Evolutionary conservation across 2,797 vertebrate genomes (phyloP), one percentile per base, ranked within the genome.

Genomic region (Siniperca scherzeri): DNA sequence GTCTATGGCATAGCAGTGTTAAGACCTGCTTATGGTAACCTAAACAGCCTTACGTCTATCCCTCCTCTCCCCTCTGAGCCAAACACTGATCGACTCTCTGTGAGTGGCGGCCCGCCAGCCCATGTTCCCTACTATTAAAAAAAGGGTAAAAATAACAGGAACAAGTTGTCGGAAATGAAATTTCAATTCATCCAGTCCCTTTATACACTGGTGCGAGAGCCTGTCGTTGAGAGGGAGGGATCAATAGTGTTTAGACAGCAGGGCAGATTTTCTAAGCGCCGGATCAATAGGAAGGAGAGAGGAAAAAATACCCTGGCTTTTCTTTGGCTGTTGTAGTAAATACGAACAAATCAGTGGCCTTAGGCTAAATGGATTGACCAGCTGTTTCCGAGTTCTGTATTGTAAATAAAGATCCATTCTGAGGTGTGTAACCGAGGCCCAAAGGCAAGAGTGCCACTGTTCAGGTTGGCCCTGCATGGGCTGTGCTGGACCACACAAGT

Each of bases 221-320:
- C 96, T 94, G 93, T 95, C 92, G 93, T 95, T 93, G 94, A 97
- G 96, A 96, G 94, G 95, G 93, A 93, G 91, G 94, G 95, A 98
- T 98, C 97, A 97, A 97, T 97, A 97, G 96, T 97, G 96, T 97
- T 98, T 97, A 98, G 97, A 97, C 96, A 97, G 97, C 96, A 93
- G 95, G 96, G 96, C 95, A 97, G 96, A 97, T 96, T 97, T 97
- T 97, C 96, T 97, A 97, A 97, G 97, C 96, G 96, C 93, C 83
- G 95, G 96, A 98, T 98, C 97, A 97, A 98, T 97, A 97, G 96
- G 93, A 94, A 96, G 88, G 94, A 95, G 95, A 96, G 96, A 95
- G 94, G 95, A 96, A 96, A 96, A 96, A 95, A 94, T 93, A 95
- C 95, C 95, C 93, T 84, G 94, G 95, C 95, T 95, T 96, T 96